These are phyloP conservation scores for Colinus virginianus DNA, from an alignment of 2,113 vertebrate genomes.

Conservation along the genomic window DNA sequence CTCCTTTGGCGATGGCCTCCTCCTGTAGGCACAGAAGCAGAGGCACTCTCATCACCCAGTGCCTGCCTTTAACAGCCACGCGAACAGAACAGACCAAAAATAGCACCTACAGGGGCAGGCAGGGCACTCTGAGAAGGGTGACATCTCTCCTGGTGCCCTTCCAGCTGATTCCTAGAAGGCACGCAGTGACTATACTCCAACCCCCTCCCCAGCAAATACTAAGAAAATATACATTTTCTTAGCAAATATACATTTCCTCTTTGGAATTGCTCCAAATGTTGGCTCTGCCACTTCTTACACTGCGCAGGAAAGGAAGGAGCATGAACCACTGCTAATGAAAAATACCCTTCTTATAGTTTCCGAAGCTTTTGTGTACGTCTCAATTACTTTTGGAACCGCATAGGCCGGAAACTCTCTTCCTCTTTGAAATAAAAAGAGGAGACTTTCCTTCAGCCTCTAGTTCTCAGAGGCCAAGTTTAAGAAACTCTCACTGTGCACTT, in stretches of 20 bases:
- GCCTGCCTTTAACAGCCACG: not conserved
- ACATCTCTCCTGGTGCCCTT: not conserved
- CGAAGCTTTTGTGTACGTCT: not conserved
- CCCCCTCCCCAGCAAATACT: not conserved
- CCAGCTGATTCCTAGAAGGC: not conserved
- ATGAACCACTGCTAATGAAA: not conserved
- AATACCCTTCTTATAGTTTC: not conserved
- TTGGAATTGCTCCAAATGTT: not conserved
- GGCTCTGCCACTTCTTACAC: not conserved
- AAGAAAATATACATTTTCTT: not conserved
- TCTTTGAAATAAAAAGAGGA: not conserved
- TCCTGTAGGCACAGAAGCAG: conserved; percentile 72
- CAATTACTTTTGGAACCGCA: not conserved
- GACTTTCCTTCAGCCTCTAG: not conserved
- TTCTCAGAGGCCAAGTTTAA: not conserved
- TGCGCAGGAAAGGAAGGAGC: not conserved
- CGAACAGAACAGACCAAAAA: not conserved
- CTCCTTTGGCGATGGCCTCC: conserved; percentile 72
- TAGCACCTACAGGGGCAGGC: not conserved
- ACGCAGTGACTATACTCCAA: not conserved
- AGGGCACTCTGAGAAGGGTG: not conserved
- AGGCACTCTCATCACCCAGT: not conserved
- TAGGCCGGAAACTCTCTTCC: not conserved
- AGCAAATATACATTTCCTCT: not conserved
- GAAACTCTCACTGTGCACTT: not conserved